Evolutionary conservation across 2,113 vertebrate genomes (phyloP).

Genomic region (Irena cyanogastra): DNA sequence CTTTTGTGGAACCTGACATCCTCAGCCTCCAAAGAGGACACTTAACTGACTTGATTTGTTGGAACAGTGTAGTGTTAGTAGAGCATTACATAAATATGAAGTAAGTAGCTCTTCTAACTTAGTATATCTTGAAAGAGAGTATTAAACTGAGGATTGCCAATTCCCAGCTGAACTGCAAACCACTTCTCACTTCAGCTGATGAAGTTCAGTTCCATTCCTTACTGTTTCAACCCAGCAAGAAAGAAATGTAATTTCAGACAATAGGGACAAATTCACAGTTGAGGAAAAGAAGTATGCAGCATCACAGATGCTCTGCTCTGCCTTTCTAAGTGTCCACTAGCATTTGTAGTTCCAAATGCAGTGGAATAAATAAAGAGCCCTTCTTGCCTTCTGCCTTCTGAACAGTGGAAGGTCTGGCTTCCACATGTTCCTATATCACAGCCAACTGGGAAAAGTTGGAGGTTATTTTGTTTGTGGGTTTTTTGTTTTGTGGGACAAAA

Average conservation of each 20-base stretch:
- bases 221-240: not conserved
- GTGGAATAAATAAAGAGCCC: not conserved
- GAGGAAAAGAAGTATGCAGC: not conserved
- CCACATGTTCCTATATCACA: not conserved
- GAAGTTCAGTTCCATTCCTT: not conserved
- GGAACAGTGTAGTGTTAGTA: not conserved
- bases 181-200: not conserved
- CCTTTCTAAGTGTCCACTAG: not conserved
- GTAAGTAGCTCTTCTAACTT: constrained; percentile 5
- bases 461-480: not conserved
- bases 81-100: not conserved
- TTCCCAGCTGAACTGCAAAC: not conserved
- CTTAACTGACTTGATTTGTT: not conserved
- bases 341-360: not conserved
- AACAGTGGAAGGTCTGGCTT: not conserved
- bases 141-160: not conserved
- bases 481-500: not conserved
- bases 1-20: not conserved
- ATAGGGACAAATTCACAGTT: not conserved
- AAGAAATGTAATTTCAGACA: not conserved
- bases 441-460: not conserved
- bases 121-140: not conserved
- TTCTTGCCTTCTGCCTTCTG: not conserved
- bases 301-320: not conserved
- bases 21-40: not conserved